Conservation (phyloP, 2,888 invertebrate species). For the Amphipyra berbera region DNA sequence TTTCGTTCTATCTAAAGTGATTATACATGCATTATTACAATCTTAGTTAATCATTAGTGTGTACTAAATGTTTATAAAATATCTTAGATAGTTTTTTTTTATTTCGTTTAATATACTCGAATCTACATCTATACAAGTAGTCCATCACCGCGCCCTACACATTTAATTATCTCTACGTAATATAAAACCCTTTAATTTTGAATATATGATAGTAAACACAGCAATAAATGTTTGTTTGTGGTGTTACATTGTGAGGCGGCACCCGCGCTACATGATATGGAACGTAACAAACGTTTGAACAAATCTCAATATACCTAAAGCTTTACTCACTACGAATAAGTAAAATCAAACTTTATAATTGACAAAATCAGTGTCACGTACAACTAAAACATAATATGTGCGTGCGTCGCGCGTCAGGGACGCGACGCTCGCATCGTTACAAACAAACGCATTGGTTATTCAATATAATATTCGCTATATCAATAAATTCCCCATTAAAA, state of each 20-base stretch:
- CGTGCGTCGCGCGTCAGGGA: slow-evolving; percentile 37
- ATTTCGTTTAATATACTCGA: slow-evolving; percentile 76
- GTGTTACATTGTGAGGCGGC: slow-evolving; percentile 56
- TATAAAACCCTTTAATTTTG: slow-evolving; percentile 76
- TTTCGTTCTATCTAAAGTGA: slow-evolving; percentile 83
- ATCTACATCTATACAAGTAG: slow-evolving; percentile 79
- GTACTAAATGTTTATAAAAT: slow-evolving; percentile 84
- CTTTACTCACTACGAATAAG: slow-evolving; percentile 62
- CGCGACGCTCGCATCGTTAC: slow-evolving; percentile 29
- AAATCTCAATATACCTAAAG: slow-evolving; percentile 75
- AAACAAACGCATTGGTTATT: slow-evolving; percentile 37
- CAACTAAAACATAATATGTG: slow-evolving; percentile 64
- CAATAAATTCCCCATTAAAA: slow-evolving; percentile 74
- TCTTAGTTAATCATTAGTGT: slow-evolving; percentile 77
- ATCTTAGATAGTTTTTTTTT: slow-evolving; percentile 69
- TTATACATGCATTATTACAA: slow-evolving; percentile 80
- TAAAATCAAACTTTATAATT: slow-evolving; percentile 78
- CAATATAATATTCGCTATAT: slow-evolving; percentile 53
- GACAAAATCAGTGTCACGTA: slow-evolving; percentile 81
- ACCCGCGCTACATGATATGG: slow-evolving; percentile 76
- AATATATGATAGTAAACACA: slow-evolving; percentile 77
- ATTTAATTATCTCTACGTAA: slow-evolving; percentile 76
- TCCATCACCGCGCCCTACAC: slow-evolving; percentile 83
- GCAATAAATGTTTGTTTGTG: slow-evolving; percentile 72
- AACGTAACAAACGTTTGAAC: slow-evolving; percentile 76